Percentiles rank a stretch among this genome's conserved stretches.
phyloP scores from a whole-genome alignment of 2,113 vertebrate species.

The Melospiza melodia region DNA sequence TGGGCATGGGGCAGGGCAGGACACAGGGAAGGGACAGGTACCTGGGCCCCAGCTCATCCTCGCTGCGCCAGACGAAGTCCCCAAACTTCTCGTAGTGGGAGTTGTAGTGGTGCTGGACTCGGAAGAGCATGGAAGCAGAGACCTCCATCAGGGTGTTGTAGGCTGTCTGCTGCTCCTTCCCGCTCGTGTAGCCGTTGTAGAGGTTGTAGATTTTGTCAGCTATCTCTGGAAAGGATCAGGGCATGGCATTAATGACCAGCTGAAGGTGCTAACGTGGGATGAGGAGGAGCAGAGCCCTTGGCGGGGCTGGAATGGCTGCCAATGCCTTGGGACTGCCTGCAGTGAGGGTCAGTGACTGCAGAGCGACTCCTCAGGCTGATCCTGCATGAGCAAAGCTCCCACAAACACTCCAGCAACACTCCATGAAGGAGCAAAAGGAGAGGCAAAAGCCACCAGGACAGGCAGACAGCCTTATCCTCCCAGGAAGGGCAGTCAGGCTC shows the following conservation, averaged over 20 bases:
- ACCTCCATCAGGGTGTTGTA: slow-evolving; percentile 98
- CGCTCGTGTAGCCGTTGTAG: slow-evolving; percentile 98
- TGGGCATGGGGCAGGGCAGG: background rate
- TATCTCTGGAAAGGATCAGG: slow-evolving; percentile 81
- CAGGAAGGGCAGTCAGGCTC: background rate
- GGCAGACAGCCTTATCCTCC: background rate
- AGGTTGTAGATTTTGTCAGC: slow-evolving; percentile 97
- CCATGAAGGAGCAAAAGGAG: background rate
- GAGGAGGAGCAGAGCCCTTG: background rate
- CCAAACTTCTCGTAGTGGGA: slow-evolving; percentile 98
- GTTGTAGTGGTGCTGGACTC: slow-evolving; percentile 97
- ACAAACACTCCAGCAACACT: background rate
- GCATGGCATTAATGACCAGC: background rate
- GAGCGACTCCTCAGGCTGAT: no score
- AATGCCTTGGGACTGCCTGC: no score
- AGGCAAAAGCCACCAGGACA: background rate
- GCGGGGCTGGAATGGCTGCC: background rate
- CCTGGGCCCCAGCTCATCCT: slow-evolving; percentile 97
- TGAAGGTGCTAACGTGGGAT: background rate
- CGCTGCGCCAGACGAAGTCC: slow-evolving; percentile 97
- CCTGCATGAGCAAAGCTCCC: background rate
- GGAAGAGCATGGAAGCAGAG: slow-evolving; percentile 88
- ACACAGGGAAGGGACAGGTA: slow-evolving; percentile 47
- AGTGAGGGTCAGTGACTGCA: no score
- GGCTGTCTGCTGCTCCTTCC: slow-evolving; percentile 98